Percentiles rank a stretch among this genome's conserved stretches.
These are phyloP conservation scores for Dascillus cervinus DNA, from an alignment of 2,888 invertebrate genomes.

Conservation along the genomic window DNA sequence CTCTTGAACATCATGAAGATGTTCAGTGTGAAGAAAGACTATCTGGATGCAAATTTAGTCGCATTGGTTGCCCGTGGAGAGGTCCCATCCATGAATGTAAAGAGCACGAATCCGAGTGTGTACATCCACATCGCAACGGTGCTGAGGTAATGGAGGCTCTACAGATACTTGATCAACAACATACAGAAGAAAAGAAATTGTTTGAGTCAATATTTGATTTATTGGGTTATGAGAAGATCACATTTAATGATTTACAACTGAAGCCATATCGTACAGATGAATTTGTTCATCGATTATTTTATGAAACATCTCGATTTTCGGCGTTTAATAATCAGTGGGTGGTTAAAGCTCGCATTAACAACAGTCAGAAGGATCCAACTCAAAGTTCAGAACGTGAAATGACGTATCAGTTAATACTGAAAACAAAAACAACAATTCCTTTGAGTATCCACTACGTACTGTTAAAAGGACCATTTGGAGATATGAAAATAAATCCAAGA, in stretches of 20 bases:
- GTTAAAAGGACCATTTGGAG: conserved; percentile 81
- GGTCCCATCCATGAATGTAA: conserved; percentile 78
- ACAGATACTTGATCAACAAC: conserved; percentile 62
- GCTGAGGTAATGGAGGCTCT: conserved; percentile 78
- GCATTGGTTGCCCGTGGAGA: conserved; percentile 89
- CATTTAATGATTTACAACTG: conserved; percentile 88
- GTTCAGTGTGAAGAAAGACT: conserved; percentile 79
- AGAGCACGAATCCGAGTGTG: conserved; percentile 73
- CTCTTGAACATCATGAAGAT: conserved; percentile 77
- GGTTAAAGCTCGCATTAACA: conserved; percentile 86
- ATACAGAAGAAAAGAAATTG: conserved; percentile 62
- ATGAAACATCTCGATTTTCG: conserved; percentile 86
- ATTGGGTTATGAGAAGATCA: conserved; percentile 87
- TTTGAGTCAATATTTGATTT: conserved; percentile 77
- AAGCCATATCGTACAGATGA: conserved; percentile 94
- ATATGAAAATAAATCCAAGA: conserved; percentile 73
- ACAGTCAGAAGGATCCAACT: conserved; percentile 85
- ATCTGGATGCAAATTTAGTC: conserved; percentile 68
- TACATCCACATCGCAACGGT: conserved; percentile 74
- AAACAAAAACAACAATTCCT: conserved; percentile 67
- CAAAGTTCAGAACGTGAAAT: conserved; percentile 80
- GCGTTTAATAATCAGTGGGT: conserved; percentile 93
- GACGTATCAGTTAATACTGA: conserved; percentile 79
- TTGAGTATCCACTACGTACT: conserved; percentile 75
- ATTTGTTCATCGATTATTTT: conserved; percentile 87